A percentile compares a stretch with the other conserved stretches of the same genome.
These are phyloP conservation scores for Clitarchus hookeri DNA, from an alignment of 2,888 invertebrate genomes.

Conservation along the genomic window DNA sequence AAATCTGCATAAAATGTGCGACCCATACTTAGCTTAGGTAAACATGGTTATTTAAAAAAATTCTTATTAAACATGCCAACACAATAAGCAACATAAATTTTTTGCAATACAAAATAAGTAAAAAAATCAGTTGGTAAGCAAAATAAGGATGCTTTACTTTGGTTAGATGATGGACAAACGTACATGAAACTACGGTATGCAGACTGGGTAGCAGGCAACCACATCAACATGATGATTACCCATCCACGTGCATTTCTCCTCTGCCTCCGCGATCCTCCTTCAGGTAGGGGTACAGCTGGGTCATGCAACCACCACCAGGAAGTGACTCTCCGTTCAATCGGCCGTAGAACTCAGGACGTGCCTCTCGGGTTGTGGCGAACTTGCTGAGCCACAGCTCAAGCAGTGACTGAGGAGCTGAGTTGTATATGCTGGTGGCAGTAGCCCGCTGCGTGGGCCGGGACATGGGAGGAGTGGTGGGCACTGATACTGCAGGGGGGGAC, in stretches of 20 bases:
- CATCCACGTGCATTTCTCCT: slow-evolving; percentile 36
- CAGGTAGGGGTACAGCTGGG: slow-evolving; percentile 76
- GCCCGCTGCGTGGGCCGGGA: slow-evolving; percentile 28
- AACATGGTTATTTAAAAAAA: too few relatives aligned
- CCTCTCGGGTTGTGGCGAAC: slow-evolving; percentile 48
- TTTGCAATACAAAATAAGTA: too few relatives aligned
- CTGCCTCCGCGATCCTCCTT: slow-evolving; percentile 49
- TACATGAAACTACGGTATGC: not conserved
- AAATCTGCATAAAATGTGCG: too few relatives aligned
- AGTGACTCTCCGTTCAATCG: slow-evolving; percentile 51
- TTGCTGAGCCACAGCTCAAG: slow-evolving; percentile 69
- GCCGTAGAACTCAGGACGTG: slow-evolving; percentile 64
- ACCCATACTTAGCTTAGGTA: too few relatives aligned
- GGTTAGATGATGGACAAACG: not conserved
- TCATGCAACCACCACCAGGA: slow-evolving; percentile 60
- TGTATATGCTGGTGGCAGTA: slow-evolving; percentile 48
- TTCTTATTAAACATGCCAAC: too few relatives aligned
- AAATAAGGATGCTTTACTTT: too few relatives aligned
- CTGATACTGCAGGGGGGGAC: slow-evolving; percentile 65
- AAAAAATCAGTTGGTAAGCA: too few relatives aligned
- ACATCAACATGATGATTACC: slow-evolving; percentile 29
- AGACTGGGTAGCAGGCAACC: slow-evolving; percentile 10
- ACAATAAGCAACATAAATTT: too few relatives aligned
- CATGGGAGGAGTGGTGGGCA: slow-evolving; percentile 35
- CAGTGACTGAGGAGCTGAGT: slow-evolving; percentile 60